Percentiles rank a stretch among this genome's conserved stretches.
These are phyloP conservation scores for Hyalella azteca DNA, from an alignment of 2,888 invertebrate species.

Conservation along the genomic window DNA sequence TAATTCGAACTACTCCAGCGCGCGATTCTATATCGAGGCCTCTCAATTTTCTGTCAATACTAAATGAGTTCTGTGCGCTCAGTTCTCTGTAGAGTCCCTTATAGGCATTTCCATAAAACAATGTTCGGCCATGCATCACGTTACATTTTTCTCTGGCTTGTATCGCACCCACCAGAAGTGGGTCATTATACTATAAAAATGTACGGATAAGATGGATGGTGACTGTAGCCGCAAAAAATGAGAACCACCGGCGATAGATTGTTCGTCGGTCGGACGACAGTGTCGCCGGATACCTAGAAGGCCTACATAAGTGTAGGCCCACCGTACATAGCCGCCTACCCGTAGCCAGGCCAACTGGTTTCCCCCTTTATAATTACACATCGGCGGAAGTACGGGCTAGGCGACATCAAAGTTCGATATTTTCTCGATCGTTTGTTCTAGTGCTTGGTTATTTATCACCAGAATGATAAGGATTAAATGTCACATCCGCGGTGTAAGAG, in stretches of 20 bases:
- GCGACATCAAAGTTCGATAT: slow-evolving; percentile 28
- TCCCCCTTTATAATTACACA: slow-evolving; percentile 32
- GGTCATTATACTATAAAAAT: slow-evolving; percentile 30
- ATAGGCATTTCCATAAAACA: not conserved
- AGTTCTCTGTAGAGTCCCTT: not conserved
- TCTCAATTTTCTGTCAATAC: too few relatives aligned
- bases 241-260: slow-evolving; percentile 16
- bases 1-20: too few relatives aligned
- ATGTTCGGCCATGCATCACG: not conserved
- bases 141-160: not conserved
- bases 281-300: slow-evolving; percentile 32
- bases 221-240: slow-evolving; percentile 8
- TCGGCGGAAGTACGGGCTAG: not conserved
- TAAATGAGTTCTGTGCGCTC: not conserved
- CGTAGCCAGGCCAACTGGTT: not conserved
- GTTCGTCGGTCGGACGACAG: not conserved
- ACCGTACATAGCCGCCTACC: slow-evolving; percentile 11
- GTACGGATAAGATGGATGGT: slow-evolving; percentile 24
- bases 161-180: slow-evolving; percentile 26
- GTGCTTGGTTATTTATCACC: not conserved
- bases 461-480: too few relatives aligned
- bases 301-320: too few relatives aligned
- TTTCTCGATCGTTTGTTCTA: not conserved
- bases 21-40: too few relatives aligned
- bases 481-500: too few relatives aligned